These are phyloP conservation scores for Hyles euphorbiae DNA, from an alignment of 1,140 invertebrate genomes.

Conservation along the genomic window DNA sequence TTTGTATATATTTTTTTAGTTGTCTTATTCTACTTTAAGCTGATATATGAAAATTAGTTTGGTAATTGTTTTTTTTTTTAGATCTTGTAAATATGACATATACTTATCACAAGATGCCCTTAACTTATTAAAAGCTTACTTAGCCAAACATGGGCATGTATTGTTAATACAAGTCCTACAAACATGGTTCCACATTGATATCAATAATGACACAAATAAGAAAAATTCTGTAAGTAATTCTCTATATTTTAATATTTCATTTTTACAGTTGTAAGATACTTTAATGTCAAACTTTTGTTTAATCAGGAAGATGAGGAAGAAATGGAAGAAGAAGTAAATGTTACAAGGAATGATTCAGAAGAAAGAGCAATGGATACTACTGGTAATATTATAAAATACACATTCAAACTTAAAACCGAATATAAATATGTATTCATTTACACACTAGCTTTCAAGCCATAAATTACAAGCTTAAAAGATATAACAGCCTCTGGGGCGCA, in stretches of 20 bases:
- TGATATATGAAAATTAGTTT: background rate
- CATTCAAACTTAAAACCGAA: no score
- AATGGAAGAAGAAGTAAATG: constrained; percentile 40
- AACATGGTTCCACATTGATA: constrained; percentile 78
- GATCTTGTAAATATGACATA: constrained; percentile 81
- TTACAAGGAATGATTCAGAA: constrained; percentile 31
- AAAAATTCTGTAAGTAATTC: constrained; percentile 51
- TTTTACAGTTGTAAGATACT: no score
- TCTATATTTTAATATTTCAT: background rate
- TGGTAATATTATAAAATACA: constrained; percentile 26
- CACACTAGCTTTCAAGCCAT: no score
- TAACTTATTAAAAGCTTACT: constrained; percentile 78
- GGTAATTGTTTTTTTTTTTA: constrained; percentile 28
- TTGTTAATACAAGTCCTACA: constrained; percentile 81
- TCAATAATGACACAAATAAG: constrained; percentile 68
- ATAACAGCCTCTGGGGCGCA: no score
- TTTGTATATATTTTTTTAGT: constrained; percentile 2
- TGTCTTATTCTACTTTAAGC: background rate
- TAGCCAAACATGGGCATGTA: constrained; percentile 81
- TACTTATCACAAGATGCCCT: constrained; percentile 80
- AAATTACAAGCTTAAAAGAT: no score
- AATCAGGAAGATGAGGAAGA: constrained; percentile 53
- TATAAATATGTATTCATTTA: no score
- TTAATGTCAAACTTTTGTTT: constrained; percentile 7
- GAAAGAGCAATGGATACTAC: constrained; percentile 42